A percentile compares a stretch with the other conserved stretches of the same genome.
phyloP scores from a whole-genome alignment of 2,888 invertebrate species.

The Syrphus vitripennis region DNA sequence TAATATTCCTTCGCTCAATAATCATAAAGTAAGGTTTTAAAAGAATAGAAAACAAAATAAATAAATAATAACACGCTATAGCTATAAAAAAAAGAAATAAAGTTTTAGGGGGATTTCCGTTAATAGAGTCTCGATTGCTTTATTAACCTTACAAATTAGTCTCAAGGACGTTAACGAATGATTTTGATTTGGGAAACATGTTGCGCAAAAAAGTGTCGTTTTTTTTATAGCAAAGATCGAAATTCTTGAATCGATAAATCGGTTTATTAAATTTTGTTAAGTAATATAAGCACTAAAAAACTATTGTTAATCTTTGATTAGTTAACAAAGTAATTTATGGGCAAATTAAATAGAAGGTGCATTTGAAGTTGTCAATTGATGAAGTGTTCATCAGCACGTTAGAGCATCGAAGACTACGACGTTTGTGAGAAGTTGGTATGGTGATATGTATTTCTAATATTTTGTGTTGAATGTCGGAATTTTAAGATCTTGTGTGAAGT shows the following conservation, averaged over 20 bases:
- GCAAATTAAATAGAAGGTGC: not conserved
- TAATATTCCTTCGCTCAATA: not conserved
- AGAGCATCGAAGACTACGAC: too few relatives aligned
- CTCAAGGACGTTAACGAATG: not conserved
- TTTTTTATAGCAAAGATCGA: not conserved
- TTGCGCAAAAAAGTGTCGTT: not conserved
- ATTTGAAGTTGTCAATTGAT: too few relatives aligned
- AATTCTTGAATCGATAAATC: not conserved
- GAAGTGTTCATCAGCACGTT: too few relatives aligned
- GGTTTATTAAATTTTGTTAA: not conserved
- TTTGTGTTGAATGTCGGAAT: too few relatives aligned
- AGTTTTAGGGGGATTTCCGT: not conserved
- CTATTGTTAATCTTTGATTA: not conserved
- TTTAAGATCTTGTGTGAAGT: too few relatives aligned
- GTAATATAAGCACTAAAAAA: not conserved
- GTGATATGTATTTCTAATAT: too few relatives aligned
- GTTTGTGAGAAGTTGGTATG: too few relatives aligned
- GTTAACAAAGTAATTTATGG: not conserved
- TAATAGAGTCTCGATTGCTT: not conserved
- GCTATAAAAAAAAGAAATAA: conserved; percentile 1
- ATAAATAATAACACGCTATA: not conserved
- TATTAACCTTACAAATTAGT: not conserved
- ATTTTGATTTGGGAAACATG: not conserved
- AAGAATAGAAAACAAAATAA: not conserved
- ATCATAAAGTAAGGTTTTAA: not conserved